Base-by-base conservation (phyloP, 2,888 invertebrate species). In the Ormyrus labotus region DNA sequence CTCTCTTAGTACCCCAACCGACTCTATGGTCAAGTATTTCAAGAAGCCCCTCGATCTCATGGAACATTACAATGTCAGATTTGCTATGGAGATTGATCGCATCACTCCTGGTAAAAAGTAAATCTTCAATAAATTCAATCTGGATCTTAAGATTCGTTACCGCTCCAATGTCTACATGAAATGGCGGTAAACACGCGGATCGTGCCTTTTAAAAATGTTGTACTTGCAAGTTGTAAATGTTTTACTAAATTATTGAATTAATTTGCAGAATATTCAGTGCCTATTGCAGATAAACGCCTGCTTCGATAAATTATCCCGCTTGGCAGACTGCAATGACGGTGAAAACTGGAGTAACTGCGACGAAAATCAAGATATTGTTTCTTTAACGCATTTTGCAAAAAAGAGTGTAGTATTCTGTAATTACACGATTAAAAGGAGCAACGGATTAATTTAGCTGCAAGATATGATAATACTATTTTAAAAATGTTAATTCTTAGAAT, bases 201-300 rank as follows among this genome's bases (percentile, higher is more conserved):
- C 53, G 80, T 72, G 55, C 9, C 61, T 7, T 13, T 6, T 67
- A 48, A 61, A 13, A n/a, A 50, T 57, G 48, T 51, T 3, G 0
- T 45, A 34, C 47, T 45, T 5, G 2, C n/a, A 11, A 11, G 5
- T 4, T 34, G 34, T 57, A 57, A 11, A 48, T 48, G 8, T 64
- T 50, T 64, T n/a, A 34, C 6, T 67, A 51, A 19, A 60, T 19
- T 64, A 73, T 47, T 64, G 5, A 53, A 57, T 5, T 34, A 7
- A 51, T 67, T 78, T 71, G 51, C n/a, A 79, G 79, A 50, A 69
- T 2, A 57, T 55, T 0, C 74, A 70, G 10, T 71, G 74, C 34
- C 4, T 75, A 13, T 8, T n/a, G 1, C 53, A 80, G n/a, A 48
- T 65, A n/a, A 13, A 48, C 3, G 9, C 75, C 9, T 75, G 71